Conservation (phyloP, 2,888 invertebrate species). For the Hecatera dysodea region DNA sequence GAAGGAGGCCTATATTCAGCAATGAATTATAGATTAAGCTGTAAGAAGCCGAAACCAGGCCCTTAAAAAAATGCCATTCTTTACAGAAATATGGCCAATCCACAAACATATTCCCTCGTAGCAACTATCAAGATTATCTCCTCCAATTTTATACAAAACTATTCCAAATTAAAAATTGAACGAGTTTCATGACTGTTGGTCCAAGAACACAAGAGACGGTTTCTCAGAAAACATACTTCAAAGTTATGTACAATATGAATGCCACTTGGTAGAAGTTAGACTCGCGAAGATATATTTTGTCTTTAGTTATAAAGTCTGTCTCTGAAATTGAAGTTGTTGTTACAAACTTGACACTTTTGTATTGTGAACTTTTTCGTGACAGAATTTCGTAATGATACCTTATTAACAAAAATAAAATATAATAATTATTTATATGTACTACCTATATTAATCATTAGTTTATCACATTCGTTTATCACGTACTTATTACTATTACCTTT, state of each 20-base stretch:
- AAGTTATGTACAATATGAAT: constrained; percentile 57
- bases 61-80: too few relatives aligned
- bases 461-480: too few relatives aligned
- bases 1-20: too few relatives aligned
- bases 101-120: background rate
- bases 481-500: too few relatives aligned
- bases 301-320: constrained; percentile 35
- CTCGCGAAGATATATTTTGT: constrained; percentile 26
- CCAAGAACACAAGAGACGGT: constrained; percentile 28
- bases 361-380: background rate
- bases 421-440: too few relatives aligned
- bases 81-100: background rate
- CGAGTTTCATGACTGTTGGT: constrained; percentile 7
- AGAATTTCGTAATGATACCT: background rate
- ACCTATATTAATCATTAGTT: too few relatives aligned
- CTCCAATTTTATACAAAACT: background rate
- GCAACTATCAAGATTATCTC: background rate
- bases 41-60: too few relatives aligned
- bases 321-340: constrained; percentile 27
- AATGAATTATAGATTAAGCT: too few relatives aligned
- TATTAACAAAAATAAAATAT: too few relatives aligned
- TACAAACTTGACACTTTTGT: constrained; percentile 40
- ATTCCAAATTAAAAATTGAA: background rate
- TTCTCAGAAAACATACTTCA: constrained; percentile 21
- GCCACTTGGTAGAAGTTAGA: constrained; percentile 31